phyloP scores from a whole-genome alignment of 2,888 invertebrate genomes.

The Eurytoma californica region DNA sequence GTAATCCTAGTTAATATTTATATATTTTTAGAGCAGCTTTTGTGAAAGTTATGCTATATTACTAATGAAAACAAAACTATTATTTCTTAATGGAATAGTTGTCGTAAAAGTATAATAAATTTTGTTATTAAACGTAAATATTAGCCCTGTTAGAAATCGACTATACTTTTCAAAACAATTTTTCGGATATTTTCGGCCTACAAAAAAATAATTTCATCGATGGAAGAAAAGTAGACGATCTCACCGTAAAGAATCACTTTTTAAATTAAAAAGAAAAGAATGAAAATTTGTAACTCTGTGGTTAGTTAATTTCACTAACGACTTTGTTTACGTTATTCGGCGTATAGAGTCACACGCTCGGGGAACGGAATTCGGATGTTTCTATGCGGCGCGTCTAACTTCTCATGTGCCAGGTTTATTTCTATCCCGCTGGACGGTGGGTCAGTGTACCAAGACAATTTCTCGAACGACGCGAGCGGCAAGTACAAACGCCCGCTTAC shows the following conservation, averaged over 20 bases:
- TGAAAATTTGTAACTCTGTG: too few relatives aligned
- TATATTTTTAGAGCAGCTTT: too few relatives aligned
- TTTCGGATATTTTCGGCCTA: too few relatives aligned
- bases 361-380: constrained; percentile 51
- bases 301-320: constrained; percentile 8
- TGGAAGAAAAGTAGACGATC: background rate
- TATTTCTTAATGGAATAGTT: too few relatives aligned
- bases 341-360: background rate
- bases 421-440: constrained; percentile 62
- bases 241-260: background rate
- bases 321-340: constrained; percentile 41
- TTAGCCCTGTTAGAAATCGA: too few relatives aligned
- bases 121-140: too few relatives aligned
- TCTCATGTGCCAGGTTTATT: constrained; percentile 62
- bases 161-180: too few relatives aligned
- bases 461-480: constrained; percentile 39
- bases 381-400: constrained; percentile 33
- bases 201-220: background rate
- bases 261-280: constrained; percentile 22
- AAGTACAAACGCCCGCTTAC: background rate
- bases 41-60: too few relatives aligned
- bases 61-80: too few relatives aligned
- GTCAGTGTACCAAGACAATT: constrained; percentile 68
- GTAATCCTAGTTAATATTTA: too few relatives aligned
- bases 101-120: too few relatives aligned